Base-by-base conservation (phyloP, 2,888 invertebrate genomes). In the Mesoligia furuncula region DNA sequence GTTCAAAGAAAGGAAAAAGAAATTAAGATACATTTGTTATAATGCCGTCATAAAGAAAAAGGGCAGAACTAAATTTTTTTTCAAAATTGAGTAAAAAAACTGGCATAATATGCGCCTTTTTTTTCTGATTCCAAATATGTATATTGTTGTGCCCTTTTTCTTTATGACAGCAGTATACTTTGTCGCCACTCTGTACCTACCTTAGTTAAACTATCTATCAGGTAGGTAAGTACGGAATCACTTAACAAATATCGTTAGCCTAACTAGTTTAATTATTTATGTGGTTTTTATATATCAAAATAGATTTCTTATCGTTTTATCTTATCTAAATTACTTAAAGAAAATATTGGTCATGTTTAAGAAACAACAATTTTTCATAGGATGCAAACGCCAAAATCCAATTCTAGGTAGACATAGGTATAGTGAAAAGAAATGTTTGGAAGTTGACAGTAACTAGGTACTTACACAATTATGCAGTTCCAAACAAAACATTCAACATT, bases 221-320 rank as follows among this genome's bases (percentile, higher is more conserved):
- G 24, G 2, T 39, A 20, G 15, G 4, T 20, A 11, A 31, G 2
- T 27, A 75, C 9, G 3, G 20, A 51, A 61, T 45, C 42, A 66
- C 7, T 24, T 27, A 31, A 39, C 13, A n/a, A 27, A 62, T 31
- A 11, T 31, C 36, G 5, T 48, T 75, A 39, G 1, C 0, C 48
- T 68, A 80, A 77, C 48, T 36, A 42, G 48, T 64, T 68, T 15
- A n/a, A 39, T n/a, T 42, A 4, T 27, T 15, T 9, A 11, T 31
- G 61, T 67, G 17, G 13, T 65, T 69, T 67, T 65, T 36, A 77
- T 59, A 77, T 27, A 83, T 83, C 42, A 24, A 42, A 15, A 79
- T 27, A 51, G 8, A 39, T 62, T 51, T 15, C 17, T 36, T 66
- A 27, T 24, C 57, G 9, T 27, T 31, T n/a, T 7, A 64, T 45